Evolutionary conservation across 2,797 vertebrate species (phyloP).

Genomic region (Lindbergichthys nudifrons): DNA sequence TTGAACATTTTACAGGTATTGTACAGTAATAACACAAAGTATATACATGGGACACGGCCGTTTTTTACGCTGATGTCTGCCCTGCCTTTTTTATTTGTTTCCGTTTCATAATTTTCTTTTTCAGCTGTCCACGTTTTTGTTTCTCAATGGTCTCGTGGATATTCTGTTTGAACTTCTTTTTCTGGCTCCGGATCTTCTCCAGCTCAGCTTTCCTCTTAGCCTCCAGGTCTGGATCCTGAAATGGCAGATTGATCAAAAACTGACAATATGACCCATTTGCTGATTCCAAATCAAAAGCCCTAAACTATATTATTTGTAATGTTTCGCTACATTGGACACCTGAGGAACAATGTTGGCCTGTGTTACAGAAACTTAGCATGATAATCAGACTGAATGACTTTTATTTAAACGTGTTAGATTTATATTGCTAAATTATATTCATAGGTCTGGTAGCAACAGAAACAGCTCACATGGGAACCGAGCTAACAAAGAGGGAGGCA

Average conservation of each 20-base stretch:
- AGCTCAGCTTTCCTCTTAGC: slow-evolving; percentile 90
- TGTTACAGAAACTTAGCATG: neutral
- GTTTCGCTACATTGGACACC: no score
- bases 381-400: neutral
- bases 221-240: slow-evolving; percentile 94
- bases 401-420: no score
- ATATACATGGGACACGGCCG: slow-evolving; percentile 36
- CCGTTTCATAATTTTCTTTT: slow-evolving; percentile 72
- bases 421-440: no score
- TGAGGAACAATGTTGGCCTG: no score
- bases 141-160: slow-evolving; percentile 81
- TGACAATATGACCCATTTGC: neutral
- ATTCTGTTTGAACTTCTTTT: slow-evolving; percentile 85
- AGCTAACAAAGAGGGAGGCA: no score
- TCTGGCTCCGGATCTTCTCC: slow-evolving; percentile 89
- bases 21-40: slow-evolving; percentile 45
- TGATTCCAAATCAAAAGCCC: neutral
- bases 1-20: slow-evolving; percentile 32
- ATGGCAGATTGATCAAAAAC: neutral
- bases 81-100: slow-evolving; percentile 56
- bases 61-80: slow-evolving; percentile 32
- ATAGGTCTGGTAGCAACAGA: no score
- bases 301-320: neutral
- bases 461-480: no score
- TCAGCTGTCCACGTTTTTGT: slow-evolving; percentile 68